Evolutionary conservation across 2,888 invertebrate species (phyloP), one percentile per base, ranked within the genome.

Genomic region (Panopea generosa): DNA sequence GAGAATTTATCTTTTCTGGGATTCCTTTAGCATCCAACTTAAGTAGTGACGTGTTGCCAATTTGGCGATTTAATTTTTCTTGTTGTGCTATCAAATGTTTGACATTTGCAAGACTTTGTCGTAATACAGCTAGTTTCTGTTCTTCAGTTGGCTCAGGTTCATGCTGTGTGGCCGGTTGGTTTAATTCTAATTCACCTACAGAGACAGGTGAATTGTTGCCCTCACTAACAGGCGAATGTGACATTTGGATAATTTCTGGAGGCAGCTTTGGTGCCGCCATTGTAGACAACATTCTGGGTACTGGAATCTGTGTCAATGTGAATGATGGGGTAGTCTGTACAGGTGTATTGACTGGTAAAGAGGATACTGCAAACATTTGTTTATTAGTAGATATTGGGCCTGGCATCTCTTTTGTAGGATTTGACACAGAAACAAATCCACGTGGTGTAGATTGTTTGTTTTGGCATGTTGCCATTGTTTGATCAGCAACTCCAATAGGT

Each of bases 81-180:
- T 77, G 73, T 40, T 77, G 66, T 45, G 69, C 72, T n/a, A 74
- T 67, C n/a, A 78, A 38, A n/a, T 63, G 60, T 40, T 74, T 70
- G 3, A 74, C 71, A 22, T 61, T 70, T 16, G 59, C 70, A 9
- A 78, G 47, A 50, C 68, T 68, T 38, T 70, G 47, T 16, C 66
- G 70, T 18, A 78, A 27, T 20, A 49, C 50, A 20, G 55, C 50
- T 11, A 67, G 22, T 16, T 62, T 68, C 18, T 67, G 22, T 24
- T 62, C 67, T 33, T 59, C 33, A 27, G 22, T n/a, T 16, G 6
- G 50, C 1, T 49, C 59, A 11, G 45, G 27, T 2, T 20, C 45
- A 22, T 24, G 22, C 14, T 72, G 29, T 16, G 16, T 7, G 6
- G 27, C 18, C 2, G 20, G 20, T 4, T 18, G 18, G 20, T 22